These are phyloP conservation scores for Spermophilus dauricus DNA, from an alignment of 2,113 vertebrate species.

Conservation along the genomic window DNA sequence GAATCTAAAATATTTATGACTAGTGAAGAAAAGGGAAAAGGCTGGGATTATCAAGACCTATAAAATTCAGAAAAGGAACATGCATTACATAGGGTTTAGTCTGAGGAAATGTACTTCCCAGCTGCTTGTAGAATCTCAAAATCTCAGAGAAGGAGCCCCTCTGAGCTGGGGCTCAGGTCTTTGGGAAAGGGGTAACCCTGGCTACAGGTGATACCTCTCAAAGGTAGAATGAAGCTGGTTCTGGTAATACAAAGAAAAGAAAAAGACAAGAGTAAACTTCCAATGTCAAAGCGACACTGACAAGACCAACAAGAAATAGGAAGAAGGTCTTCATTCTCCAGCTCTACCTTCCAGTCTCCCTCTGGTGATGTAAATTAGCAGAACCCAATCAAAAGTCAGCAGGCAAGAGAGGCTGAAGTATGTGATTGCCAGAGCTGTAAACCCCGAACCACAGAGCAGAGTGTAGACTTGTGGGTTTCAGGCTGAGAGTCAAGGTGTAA, in stretches of 20 bases:
- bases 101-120: not conserved
- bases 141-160: not conserved
- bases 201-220: not conserved
- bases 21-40: not conserved
- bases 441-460: not conserved
- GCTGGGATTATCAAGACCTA: not conserved
- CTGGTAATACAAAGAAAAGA: constrained; percentile 10
- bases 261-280: constrained; percentile 3
- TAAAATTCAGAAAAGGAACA: not conserved
- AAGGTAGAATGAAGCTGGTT: not conserved
- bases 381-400: not conserved
- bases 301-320: not conserved
- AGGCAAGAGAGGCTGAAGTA: not conserved
- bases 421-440: not conserved
- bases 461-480: not conserved
- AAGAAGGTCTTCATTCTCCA: not conserved
- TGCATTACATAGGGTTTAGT: not conserved
- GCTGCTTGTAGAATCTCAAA: not conserved
- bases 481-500: not conserved
- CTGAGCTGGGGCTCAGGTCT: not conserved
- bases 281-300: not conserved
- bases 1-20: not conserved
- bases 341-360: not conserved
- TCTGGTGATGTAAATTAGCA: constrained; percentile 19
- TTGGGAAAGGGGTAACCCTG: not conserved